Percentiles rank a stretch among this genome's conserved stretches.
Conservation (phyloP, 2,797 vertebrate genomes). For the Pseudopleuronectes americanus region DNA sequence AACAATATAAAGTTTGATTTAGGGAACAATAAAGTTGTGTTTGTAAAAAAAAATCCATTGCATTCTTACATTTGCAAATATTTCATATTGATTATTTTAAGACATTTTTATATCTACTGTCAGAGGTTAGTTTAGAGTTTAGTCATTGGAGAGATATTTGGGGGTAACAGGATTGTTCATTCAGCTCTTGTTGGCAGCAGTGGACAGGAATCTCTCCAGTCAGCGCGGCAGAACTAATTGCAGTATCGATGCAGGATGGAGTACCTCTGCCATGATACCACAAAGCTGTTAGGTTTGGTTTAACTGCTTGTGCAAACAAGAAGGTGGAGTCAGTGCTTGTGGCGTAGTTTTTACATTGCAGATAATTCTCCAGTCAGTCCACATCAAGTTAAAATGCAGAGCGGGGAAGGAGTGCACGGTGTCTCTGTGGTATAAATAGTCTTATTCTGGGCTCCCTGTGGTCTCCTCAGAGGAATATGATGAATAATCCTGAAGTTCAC, state of each 20-base stretch:
- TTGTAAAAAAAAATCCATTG: neutral
- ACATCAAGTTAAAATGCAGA: slow-evolving; percentile 51
- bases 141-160: no score
- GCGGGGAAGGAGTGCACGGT: slow-evolving; percentile 30
- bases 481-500: slow-evolving; percentile 72
- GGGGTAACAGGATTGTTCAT: no score
- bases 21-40: neutral
- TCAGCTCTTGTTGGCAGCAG: neutral
- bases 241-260: slow-evolving; percentile 31
- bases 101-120: no score
- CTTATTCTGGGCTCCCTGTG: slow-evolving; percentile 57
- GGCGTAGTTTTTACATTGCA: slow-evolving; percentile 7
- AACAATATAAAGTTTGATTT: neutral
- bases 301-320: slow-evolving; percentile 23
- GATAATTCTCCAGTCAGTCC: slow-evolving; percentile 44
- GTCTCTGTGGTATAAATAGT: slow-evolving; percentile 58
- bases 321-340: slow-evolving; percentile 26
- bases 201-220: slow-evolving; percentile 20
- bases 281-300: slow-evolving; percentile 9
- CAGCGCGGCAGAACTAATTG: slow-evolving; percentile 42
- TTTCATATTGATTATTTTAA: neutral
- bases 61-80: neutral
- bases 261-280: slow-evolving; percentile 3
- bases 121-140: no score
- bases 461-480: slow-evolving; percentile 54